phyloP scores from a whole-genome alignment of 2,797 vertebrate species.

The Sebastes taczanowskii region DNA sequence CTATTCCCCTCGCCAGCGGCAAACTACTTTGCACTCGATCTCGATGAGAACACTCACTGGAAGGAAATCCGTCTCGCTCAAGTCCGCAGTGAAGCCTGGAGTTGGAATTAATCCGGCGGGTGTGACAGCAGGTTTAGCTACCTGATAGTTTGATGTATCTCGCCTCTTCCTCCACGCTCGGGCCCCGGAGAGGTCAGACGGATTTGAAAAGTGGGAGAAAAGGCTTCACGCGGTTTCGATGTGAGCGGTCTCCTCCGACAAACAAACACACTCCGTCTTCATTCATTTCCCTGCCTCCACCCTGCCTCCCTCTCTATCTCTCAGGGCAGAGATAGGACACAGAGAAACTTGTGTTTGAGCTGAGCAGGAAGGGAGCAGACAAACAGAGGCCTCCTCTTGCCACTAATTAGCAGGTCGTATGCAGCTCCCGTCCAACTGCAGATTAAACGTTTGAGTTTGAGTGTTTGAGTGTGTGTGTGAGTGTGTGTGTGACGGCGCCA shows the following conservation, averaged over 20 bases:
- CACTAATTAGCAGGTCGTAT: slow-evolving; percentile 83
- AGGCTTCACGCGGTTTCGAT: slow-evolving; percentile 5
- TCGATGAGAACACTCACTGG: background rate
- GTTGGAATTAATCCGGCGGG: slow-evolving; percentile 12
- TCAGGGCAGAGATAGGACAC: slow-evolving; percentile 75
- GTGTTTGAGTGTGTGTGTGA: background rate
- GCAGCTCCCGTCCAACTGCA: slow-evolving; percentile 64
- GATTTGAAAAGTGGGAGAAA: slow-evolving; percentile 15
- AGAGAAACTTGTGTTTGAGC: slow-evolving; percentile 81
- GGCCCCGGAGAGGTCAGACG: slow-evolving; percentile 6
- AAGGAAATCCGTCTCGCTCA: slow-evolving; percentile 11
- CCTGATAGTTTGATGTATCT: slow-evolving; percentile 38
- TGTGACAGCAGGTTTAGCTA: slow-evolving; percentile 41
- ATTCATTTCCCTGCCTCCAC: slow-evolving; percentile 57
- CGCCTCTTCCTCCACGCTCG: background rate
- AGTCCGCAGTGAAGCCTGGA: slow-evolving; percentile 4
- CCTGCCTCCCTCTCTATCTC: slow-evolving; percentile 48
- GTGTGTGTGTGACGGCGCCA: slow-evolving; percentile 9
- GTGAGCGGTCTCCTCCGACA: slow-evolving; percentile 37
- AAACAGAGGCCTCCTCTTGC: slow-evolving; percentile 78
- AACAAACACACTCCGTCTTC: slow-evolving; percentile 59
- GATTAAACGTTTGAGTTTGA: slow-evolving; percentile 46
- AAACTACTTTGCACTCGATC: slow-evolving; percentile 14
- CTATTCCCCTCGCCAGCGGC: background rate
- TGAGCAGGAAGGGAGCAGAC: slow-evolving; percentile 81